phyloP scores from a whole-genome alignment of 2,888 invertebrate species.

The Himalopsyche japonica region DNA sequence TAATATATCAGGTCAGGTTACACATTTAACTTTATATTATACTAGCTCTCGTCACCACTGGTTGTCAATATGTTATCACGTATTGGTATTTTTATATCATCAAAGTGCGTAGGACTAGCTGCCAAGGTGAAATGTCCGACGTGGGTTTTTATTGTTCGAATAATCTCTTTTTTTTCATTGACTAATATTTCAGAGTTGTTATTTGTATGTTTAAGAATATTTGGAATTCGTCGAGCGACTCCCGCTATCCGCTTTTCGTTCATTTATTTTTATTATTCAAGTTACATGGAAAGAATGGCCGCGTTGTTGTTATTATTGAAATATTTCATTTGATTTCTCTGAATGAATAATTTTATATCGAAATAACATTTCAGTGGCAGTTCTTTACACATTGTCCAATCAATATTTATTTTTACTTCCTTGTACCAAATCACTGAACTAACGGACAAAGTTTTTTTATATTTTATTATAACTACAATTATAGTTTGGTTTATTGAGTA shows the following conservation, averaged over 20 bases:
- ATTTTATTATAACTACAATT: too few species aligned
- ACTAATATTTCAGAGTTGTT: conserved; percentile 27
- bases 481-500: too few species aligned
- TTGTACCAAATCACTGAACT: too few species aligned
- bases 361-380: background rate
- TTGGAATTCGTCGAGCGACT: background rate
- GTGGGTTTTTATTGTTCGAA: conserved; percentile 25
- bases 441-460: too few species aligned
- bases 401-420: too few species aligned
- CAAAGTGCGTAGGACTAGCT: conserved; percentile 21
- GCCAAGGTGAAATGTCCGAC: conserved; percentile 15
- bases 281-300: background rate
- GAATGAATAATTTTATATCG: background rate
- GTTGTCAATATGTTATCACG: background rate
- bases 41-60: background rate
- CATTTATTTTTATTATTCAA: background rate
- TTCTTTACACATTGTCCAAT: too few species aligned
- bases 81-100: conserved; percentile 6
- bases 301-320: background rate
- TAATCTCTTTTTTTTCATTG: conserved; percentile 29
- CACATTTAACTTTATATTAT: too few species aligned
- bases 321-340: background rate
- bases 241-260: background rate
- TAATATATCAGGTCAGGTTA: too few species aligned
- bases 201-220: conserved; percentile 23